Base-by-base conservation (phyloP, 2,797 vertebrate species). In the Spea hammondii region DNA sequence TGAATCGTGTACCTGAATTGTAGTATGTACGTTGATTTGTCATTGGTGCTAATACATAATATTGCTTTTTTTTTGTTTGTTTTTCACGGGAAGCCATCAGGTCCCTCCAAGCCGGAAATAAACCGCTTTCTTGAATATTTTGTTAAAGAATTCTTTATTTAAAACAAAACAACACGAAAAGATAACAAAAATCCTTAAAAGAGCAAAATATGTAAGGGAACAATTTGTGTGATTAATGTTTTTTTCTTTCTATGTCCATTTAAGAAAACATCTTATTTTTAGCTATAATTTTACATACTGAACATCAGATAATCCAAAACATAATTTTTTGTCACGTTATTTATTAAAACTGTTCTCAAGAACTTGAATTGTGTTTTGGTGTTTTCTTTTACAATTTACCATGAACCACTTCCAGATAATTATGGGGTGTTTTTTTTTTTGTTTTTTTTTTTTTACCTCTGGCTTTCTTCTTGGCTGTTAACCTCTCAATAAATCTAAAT, bases 271-370 rank as follows among this genome's bases (percentile, higher is more conserved):
- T 91, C 92, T 91, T 94, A 92, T 93, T 91, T 84, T 91, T 92
- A 92, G 91, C 91, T 92, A 94, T 94, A 92, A 92, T 93, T 94
- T 94, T 94, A 89, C 92, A 91, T 94, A 93, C 89, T 91, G 90
- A 93, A 88, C 89, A 92, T 93, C 86, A 90, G 91, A 91, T 93
- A 92, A 91, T 92, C 89, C 90, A 84, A 92, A 93, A 94, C 93
- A 89, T 92, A 90, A 93, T 92, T 94, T 92, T 81, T 93, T 94
- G 93, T 91, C 90, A 91, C 91, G 91, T 93, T 94, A 94, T 95
- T 94, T 92, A 92, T 94, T 92, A 95, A 94, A 95, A 94, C 92
- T 90, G 89, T 93, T 92, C 92, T 93, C 88, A 92, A 92, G 94
- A 91, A 92, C 87, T 85, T 86, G 76, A 53, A 65, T 88, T 82